A percentile compares a stretch with the other conserved stretches of the same genome.
phyloP scores from a whole-genome alignment of 2,888 invertebrate species.

The Sinopyrophorus schimmeli region DNA sequence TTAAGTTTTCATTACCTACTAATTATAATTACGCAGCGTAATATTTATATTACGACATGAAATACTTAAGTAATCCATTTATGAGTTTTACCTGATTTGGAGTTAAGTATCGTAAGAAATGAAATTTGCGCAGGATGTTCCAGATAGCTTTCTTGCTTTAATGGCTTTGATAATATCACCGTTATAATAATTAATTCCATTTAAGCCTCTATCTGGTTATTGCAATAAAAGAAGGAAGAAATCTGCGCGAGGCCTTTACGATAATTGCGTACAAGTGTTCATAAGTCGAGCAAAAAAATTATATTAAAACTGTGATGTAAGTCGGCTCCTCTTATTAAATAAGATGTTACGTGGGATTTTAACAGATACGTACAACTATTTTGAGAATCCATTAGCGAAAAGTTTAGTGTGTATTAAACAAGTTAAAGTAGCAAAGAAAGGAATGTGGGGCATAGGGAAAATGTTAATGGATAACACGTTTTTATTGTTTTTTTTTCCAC shows the following conservation, averaged over 20 bases:
- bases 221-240: constrained; percentile 1
- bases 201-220: constrained; percentile 7
- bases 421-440: too few species aligned
- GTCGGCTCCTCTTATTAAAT: too few species aligned
- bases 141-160: constrained; percentile 11
- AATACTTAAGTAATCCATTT: neutral
- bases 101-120: constrained; percentile 14
- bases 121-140: constrained; percentile 11
- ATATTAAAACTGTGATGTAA: too few species aligned
- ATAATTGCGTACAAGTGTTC: too few species aligned
- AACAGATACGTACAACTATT: too few species aligned
- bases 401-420: constrained; percentile 1
- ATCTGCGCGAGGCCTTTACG: too few species aligned
- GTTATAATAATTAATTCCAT: neutral
- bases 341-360: too few species aligned
- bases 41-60: constrained; percentile 1
- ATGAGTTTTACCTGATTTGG: constrained; percentile 3
- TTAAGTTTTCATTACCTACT: too few species aligned
- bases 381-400: constrained; percentile 2
- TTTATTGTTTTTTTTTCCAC: too few species aligned
- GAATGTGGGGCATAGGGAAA: neutral
- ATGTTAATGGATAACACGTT: too few species aligned
- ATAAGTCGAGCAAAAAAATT: too few species aligned
- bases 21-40: neutral
- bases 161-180: constrained; percentile 8